Evolutionary conservation across 2,797 vertebrate genomes (phyloP).

Genomic region (Urosaurus nigricauda): DNA sequence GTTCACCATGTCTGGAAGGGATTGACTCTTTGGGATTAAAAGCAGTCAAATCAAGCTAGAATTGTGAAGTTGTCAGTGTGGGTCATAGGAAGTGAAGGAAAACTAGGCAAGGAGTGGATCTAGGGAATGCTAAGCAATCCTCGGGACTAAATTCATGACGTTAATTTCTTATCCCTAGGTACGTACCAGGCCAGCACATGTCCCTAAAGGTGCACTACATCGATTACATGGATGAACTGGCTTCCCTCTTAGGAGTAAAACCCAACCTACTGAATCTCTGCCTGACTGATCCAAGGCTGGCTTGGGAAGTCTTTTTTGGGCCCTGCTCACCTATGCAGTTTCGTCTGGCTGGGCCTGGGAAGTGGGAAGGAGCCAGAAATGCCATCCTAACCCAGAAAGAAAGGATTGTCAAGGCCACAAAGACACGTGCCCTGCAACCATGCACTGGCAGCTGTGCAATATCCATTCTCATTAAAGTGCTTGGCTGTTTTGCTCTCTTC

Average conservation of each 20-base stretch:
- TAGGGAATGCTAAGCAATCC: not conserved
- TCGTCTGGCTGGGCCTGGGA: conserved; percentile 59
- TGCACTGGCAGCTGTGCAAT: not conserved
- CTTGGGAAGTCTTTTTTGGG: conserved; percentile 71
- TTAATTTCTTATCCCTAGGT: conserved; percentile 59
- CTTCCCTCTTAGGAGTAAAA: conserved; percentile 72
- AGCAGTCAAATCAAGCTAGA: not conserved
- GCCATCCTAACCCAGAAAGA: conserved; percentile 80
- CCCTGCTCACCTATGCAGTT: conserved; percentile 78
- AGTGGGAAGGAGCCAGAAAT: conserved; percentile 76
- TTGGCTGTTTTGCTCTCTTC: not conserved
- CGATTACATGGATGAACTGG: conserved; percentile 81
- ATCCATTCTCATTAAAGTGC: conserved; percentile 12
- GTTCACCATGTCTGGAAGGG: not conserved
- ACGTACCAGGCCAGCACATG: conserved; percentile 62
- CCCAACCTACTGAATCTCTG: conserved; percentile 72
- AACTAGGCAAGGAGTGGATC: not conserved
- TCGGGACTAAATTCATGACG: not conserved
- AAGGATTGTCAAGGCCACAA: conserved; percentile 73
- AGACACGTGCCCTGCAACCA: conserved; percentile 62
- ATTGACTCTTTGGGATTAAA: not conserved
- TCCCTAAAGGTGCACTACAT: conserved; percentile 65
- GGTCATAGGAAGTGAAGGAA: not conserved
- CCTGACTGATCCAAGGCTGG: conserved; percentile 77
- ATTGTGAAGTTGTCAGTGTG: not conserved